These are phyloP conservation scores for Hyles euphorbiae DNA, from an alignment of 1,140 invertebrate genomes.

Conservation along the genomic window DNA sequence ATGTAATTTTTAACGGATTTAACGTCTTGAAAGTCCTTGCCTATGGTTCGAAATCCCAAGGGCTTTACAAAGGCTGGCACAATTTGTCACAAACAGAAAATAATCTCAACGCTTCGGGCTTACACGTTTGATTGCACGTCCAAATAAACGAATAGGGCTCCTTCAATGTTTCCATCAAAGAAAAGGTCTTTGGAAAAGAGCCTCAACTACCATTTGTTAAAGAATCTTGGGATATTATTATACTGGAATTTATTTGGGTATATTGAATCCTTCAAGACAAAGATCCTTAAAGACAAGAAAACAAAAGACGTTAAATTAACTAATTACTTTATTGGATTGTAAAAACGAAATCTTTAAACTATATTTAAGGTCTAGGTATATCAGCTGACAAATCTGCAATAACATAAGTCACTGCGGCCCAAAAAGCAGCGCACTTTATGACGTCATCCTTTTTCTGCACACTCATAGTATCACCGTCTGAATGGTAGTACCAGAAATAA, in stretches of 20 bases:
- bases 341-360: not conserved
- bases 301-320: too few relatives aligned
- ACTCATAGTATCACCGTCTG: conserved; percentile 83
- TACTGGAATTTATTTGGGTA: too few relatives aligned
- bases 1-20: too few relatives aligned
- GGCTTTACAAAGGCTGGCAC: conserved; percentile 8
- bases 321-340: too few relatives aligned
- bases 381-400: conserved; percentile 82
- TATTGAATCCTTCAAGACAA: too few relatives aligned
- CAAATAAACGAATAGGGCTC: not conserved
- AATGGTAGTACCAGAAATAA: conserved; percentile 89
- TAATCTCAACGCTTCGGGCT: conserved; percentile 13
- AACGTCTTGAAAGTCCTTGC: too few relatives aligned
- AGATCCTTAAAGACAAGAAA: too few relatives aligned
- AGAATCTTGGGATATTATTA: not conserved
- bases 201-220: not conserved
- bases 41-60: conserved; percentile 9
- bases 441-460: conserved; percentile 79
- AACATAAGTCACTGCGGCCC: conserved; percentile 82
- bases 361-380: conserved; percentile 70
- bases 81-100: conserved; percentile 13
- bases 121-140: conserved; percentile 12
- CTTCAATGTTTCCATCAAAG: not conserved
- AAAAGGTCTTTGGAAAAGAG: not conserved
- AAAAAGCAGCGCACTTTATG: conserved; percentile 82